Evolutionary conservation across 2,113 vertebrate genomes (phyloP).

Genomic region (Coturnix japonica): DNA sequence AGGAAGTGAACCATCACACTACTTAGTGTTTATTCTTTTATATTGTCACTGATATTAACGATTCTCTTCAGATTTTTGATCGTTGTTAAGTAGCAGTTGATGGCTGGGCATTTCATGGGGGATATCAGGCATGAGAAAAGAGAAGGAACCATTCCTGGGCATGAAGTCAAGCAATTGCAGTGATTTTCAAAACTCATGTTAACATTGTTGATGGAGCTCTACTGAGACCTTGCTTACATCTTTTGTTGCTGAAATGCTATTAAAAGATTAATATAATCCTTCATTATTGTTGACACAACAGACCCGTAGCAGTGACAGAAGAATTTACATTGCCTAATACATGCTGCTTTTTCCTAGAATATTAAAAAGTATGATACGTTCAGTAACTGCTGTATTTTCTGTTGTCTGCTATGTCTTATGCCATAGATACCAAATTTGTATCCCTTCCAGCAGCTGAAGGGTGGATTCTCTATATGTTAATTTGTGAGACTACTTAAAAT

Average conservation of each 20-base stretch:
- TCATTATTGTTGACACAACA: not conserved
- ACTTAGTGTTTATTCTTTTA: not conserved
- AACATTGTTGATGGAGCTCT: not conserved
- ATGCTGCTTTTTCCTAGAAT: not conserved
- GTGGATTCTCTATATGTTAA: not conserved
- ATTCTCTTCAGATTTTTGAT: not conserved
- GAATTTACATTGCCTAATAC: not conserved
- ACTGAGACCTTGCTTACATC: rapidly evolving
- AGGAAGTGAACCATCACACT: not conserved
- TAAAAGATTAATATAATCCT: not conserved
- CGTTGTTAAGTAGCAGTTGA: not conserved
- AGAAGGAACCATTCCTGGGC: not conserved
- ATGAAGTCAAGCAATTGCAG: not conserved
- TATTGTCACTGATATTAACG: not conserved
- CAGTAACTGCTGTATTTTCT: not conserved
- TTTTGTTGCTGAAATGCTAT: not conserved
- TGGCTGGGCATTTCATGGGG: not conserved
- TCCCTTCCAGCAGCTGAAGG: not conserved
- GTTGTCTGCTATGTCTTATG: not conserved
- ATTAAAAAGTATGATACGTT: not conserved
- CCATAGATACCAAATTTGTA: not conserved
- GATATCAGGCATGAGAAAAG: not conserved
- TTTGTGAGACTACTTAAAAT: not conserved
- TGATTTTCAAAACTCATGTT: not conserved
- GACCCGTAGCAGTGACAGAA: not conserved